Evolutionary conservation across 2,113 vertebrate genomes (phyloP).

Genomic region (Gobio gobio): DNA sequence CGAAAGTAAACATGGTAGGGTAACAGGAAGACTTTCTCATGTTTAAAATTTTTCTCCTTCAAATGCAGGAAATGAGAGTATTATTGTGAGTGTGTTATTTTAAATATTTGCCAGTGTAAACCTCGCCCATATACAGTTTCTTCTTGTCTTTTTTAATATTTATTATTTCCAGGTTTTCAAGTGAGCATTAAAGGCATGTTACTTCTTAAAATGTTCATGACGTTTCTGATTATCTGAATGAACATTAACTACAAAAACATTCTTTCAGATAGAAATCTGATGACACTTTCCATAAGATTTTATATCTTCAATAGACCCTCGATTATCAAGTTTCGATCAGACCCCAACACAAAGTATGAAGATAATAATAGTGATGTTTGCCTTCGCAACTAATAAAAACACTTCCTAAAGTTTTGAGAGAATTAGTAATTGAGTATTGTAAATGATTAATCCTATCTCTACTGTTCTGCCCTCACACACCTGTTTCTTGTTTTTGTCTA

Average conservation of each 20-base stretch:
- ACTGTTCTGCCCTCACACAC: conserved; percentile 3
- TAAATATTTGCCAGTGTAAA: not conserved
- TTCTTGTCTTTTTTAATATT: not conserved
- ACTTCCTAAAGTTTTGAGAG: not conserved
- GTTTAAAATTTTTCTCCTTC: not conserved
- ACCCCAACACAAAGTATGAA: not conserved
- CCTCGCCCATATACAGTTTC: not conserved
- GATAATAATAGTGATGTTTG: not conserved
- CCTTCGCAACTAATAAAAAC: not conserved
- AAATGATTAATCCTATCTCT: conserved; percentile 38
- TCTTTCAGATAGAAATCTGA: too few relatives aligned
- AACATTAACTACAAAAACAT: too few relatives aligned
- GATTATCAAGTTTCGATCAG: not conserved
- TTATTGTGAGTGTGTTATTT: not conserved
- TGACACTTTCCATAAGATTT: not conserved
- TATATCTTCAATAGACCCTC: not conserved
- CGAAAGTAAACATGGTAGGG: conserved; percentile 32
- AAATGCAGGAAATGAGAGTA: not conserved
- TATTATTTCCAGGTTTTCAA: not conserved
- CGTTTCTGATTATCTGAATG: too few relatives aligned
- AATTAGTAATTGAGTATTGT: conserved; percentile 22
- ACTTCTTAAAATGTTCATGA: not conserved
- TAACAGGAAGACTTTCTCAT: conserved; percentile 15
- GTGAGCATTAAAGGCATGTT: not conserved
- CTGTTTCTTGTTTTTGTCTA: conserved; percentile 31